Percentiles rank a stretch among this genome's conserved stretches.
phyloP scores from a whole-genome alignment of 1,140 invertebrate genomes.

The Piezodorus guildinii region DNA sequence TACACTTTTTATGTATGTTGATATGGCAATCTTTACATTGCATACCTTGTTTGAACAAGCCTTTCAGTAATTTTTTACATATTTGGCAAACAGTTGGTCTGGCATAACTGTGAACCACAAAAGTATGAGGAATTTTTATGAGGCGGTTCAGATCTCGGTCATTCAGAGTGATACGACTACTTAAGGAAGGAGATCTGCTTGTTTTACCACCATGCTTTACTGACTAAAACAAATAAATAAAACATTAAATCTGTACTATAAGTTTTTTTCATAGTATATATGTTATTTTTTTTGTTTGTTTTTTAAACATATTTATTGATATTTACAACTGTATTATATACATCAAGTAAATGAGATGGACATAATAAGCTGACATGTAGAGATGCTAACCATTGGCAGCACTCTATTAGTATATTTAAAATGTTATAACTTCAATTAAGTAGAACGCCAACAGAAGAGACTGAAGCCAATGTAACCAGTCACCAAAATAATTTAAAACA shows the following conservation, averaged over 20 bases:
- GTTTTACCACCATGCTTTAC: conserved; percentile 33
- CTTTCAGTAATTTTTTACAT: conserved; percentile 90
- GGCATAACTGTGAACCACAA: conserved; percentile 85
- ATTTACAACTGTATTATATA: too few relatives aligned
- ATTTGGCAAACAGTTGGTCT: conserved; percentile 89
- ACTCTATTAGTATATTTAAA: too few relatives aligned
- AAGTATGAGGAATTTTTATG: conserved; percentile 84
- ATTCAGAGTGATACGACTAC: conserved; percentile 59
- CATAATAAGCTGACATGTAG: too few relatives aligned
- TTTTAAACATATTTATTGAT: too few relatives aligned
- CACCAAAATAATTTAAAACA: too few relatives aligned
- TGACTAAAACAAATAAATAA: conserved; percentile 11
- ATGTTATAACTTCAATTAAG: too few relatives aligned
- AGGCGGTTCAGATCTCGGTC: conserved; percentile 56
- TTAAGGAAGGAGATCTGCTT: conserved; percentile 59
- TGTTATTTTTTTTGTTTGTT: too few relatives aligned
- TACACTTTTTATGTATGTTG: conserved; percentile 95
- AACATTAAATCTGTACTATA: not conserved
- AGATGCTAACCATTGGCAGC: too few relatives aligned
- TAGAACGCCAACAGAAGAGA: too few relatives aligned
- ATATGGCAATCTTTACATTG: conserved; percentile 98
- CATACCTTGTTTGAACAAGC: conserved; percentile 90
- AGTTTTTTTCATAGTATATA: too few relatives aligned
- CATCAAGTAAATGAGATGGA: too few relatives aligned
- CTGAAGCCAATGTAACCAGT: too few relatives aligned